Conservation (phyloP, 2,888 invertebrate species). For the Auanema sp. region DNA sequence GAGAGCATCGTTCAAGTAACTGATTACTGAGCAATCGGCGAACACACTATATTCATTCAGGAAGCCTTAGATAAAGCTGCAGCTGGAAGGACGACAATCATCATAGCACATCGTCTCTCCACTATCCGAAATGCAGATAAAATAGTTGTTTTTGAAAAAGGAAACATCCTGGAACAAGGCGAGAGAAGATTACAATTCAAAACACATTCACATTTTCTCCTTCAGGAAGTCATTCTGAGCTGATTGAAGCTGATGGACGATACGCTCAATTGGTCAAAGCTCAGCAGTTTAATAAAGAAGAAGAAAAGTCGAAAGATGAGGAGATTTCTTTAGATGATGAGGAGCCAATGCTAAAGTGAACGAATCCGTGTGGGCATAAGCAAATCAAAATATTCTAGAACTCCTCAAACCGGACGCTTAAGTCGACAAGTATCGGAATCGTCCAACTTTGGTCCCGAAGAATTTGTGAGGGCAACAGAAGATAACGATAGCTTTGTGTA, state of each 20-base stretch:
- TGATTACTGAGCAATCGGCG: neutral
- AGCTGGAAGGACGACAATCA: conserved; percentile 45
- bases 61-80: conserved; percentile 48
- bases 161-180: conserved; percentile 41
- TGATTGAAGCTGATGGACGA: conserved; percentile 37
- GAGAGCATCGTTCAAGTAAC: conserved; percentile 12
- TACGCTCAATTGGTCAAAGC: conserved; percentile 41
- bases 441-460: no score
- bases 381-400: neutral
- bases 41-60: conserved; percentile 42
- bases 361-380: neutral
- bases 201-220: neutral
- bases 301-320: conserved; percentile 1
- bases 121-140: conserved; percentile 39
- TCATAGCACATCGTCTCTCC: conserved; percentile 41
- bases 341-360: neutral
- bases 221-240: conserved; percentile 34
- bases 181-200: neutral
- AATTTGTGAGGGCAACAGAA: no score
- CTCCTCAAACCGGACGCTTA: no score
- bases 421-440: no score
- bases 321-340: neutral
- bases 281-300: conserved; percentile 32
- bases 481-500: no score
- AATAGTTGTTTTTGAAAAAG: conserved; percentile 39